A percentile compares a stretch with the other conserved stretches of the same genome.
These are phyloP conservation scores for Hypomecis atomaria DNA, from an alignment of 2,888 invertebrate genomes.

Conservation along the genomic window DNA sequence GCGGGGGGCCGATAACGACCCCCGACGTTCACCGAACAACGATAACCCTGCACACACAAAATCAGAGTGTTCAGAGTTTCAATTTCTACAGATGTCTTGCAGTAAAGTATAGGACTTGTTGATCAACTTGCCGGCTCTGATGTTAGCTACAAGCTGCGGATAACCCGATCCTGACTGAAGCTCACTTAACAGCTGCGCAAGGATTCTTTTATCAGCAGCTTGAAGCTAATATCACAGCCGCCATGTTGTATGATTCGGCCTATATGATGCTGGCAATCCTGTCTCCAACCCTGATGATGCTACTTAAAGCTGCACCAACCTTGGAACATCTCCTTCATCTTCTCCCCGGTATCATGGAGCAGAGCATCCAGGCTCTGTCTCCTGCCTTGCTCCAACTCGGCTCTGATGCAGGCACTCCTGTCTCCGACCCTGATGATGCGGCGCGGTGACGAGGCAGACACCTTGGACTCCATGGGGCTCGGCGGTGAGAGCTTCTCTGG, in stretches of 20 bases:
- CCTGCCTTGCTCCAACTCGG: slow-evolving; percentile 69
- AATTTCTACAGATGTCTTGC: too few species aligned
- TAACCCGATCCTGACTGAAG: too few species aligned
- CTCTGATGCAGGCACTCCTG: slow-evolving; percentile 49
- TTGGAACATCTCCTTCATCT: slow-evolving; percentile 92
- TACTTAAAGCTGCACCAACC: slow-evolving; percentile 81
- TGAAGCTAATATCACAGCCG: too few species aligned
- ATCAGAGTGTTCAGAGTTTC: too few species aligned
- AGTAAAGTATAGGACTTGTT: too few species aligned
- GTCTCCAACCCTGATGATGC: slow-evolving; percentile 2
- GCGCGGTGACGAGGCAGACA: slow-evolving; percentile 68
- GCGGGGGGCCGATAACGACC: slow-evolving; percentile 87
- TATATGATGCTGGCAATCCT: slow-evolving; percentile 5
- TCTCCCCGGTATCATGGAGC: slow-evolving; percentile 90
- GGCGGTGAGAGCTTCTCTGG: slow-evolving; percentile 71
- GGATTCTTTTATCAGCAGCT: too few species aligned
- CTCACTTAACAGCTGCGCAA: too few species aligned
- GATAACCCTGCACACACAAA: slow-evolving; percentile 70
- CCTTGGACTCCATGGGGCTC: slow-evolving; percentile 65
- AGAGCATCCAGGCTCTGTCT: slow-evolving; percentile 91
- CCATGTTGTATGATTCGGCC: too few species aligned
- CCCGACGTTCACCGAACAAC: slow-evolving; percentile 89
- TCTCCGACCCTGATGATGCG: slow-evolving; percentile 61
- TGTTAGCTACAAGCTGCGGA: too few species aligned
- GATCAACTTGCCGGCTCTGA: too few species aligned